Evolutionary conservation across 2,113 vertebrate genomes (phyloP), one percentile per base, ranked within the genome.

Genomic region (Stigmatopora argus): DNA sequence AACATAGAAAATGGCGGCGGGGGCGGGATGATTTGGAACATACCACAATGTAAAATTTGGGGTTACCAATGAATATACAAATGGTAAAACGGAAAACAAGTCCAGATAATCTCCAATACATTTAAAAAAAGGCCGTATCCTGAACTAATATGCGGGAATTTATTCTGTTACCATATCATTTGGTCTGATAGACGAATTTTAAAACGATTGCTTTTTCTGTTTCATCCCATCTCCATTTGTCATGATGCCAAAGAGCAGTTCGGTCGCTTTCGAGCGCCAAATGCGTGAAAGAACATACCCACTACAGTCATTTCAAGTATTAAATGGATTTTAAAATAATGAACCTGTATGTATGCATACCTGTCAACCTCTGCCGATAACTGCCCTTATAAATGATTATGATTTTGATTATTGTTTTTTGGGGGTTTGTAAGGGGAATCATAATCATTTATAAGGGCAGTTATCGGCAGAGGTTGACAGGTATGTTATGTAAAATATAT

Each of bases 1-100:
- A 87, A 91, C 85, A 89, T 72, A 66, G 85, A 91, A 92, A 90
- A 92, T 92, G 91, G 91, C 91, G 91, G 80, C 75, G 85, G 89
- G 87, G 90, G 89, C 89, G 86, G 89, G 79, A 79, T 83, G 17
- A 46, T 58, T 51, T 34, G 82, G 89, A n/a, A 5, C 7, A 23
- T 62, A 82, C 80, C 71, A 90, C 53, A 76, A 19, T 61, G 23
- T 59, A 69, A 74, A 77, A 80, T 41, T 35, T 70, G 69, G 67
- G 21, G 14, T 7, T 23, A 26, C 1, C 6, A 15, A 35, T 67
- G 44, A 56, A 23, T 0, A 10, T 44, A 2, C 17, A 9, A 4
- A 2, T 51, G 41, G 62, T 11, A 7, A 14, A 56, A 5, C 8
- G 2, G 18, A 0, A 0, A n/a, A 31, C 26, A 31, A 3, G 26